Evolutionary conservation across 2,888 invertebrate genomes (phyloP), one percentile per base, ranked within the genome.

Genomic region (Hirtodrosophila duncani): DNA sequence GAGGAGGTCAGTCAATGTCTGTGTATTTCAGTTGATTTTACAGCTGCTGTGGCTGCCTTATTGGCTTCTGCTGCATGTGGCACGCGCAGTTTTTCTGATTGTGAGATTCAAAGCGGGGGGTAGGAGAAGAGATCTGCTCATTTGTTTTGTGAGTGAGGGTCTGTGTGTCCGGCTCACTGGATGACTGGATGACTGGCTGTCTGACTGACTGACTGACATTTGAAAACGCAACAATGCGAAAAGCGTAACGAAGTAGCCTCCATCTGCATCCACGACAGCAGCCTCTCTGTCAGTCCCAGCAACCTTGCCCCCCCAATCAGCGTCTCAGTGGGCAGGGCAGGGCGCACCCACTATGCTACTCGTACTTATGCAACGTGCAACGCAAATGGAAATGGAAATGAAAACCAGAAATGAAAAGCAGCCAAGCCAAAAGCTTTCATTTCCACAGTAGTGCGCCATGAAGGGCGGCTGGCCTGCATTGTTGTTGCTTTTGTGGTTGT

Each of bases 331-430:
- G n/a, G n/a, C n/a, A n/a, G n/a, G n/a, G n/a, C n/a, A n/a, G 67
- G 78, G 29, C 48, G 78, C 52, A 57, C 69, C 72, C 52, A 63
- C 67, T 65, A 72, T 72, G 72, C 81, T 80, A 80, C 63, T n/a
- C n/a, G n/a, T n/a, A n/a, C n/a, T n/a, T n/a, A 61, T 51, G 63
- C 67, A 57, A 69, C 49, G 56, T 61, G 49, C 45, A 53, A 61
- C 61, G 37, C 49, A 58, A 59, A 72, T 77, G 53, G 42, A 80
- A 74, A 69, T 79, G 59, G 50, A 65, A 68, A 68, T 69, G 70
- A 50, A 75, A 80, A 70, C 65, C 67, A 69, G 74, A 71, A 80
- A 80, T 68, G 70, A 81, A 67, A 72, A 81, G 71, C 74, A 80
- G 42, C 67, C 68, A 51, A 64, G 65, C 72, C 46, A 72, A 71